These are phyloP conservation scores for Pomphorhynchus laevis DNA, from an alignment of 1,140 invertebrate species.

Conservation along the genomic window DNA sequence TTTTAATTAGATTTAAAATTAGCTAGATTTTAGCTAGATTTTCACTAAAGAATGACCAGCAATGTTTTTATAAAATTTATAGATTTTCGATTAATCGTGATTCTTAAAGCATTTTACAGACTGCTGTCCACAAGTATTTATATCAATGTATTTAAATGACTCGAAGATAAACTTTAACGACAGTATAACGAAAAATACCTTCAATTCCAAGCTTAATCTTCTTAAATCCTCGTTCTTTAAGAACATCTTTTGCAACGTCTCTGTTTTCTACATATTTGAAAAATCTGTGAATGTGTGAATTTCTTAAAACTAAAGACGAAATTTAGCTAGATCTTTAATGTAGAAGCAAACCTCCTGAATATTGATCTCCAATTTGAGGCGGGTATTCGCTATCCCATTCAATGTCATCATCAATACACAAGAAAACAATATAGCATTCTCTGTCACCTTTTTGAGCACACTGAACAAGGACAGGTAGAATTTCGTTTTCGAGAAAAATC, in stretches of 20 bases:
- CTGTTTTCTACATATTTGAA: conserved; percentile 98
- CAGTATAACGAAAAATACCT: conserved; percentile 23
- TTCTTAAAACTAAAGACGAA: conserved; percentile 27
- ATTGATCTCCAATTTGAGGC: conserved; percentile 59
- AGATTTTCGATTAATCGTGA: too few species aligned
- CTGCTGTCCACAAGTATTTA: not conserved
- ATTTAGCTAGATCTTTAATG: not conserved
- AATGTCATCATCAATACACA: conserved; percentile 67
- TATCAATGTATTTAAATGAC: not conserved
- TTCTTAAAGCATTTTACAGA: too few species aligned
- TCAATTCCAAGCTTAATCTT: conserved; percentile 96
- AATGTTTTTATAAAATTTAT: too few species aligned
- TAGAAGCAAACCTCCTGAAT: conserved; percentile 3
- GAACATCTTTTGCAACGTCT: conserved; percentile 82
- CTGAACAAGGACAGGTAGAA: conserved; percentile 71
- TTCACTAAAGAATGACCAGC: too few species aligned
- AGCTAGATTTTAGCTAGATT: too few species aligned
- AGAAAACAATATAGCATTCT: conserved; percentile 43
- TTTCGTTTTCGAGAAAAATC: conserved; percentile 61
- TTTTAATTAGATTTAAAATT: too few species aligned
- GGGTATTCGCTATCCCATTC: conserved; percentile 97
- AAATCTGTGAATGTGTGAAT: conserved; percentile 65
- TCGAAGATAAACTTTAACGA: not conserved
- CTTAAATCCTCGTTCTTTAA: conserved; percentile 84
- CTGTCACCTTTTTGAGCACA: conserved; percentile 37